A percentile compares a stretch with the other conserved stretches of the same genome.
Evolutionary conservation across 2,113 vertebrate genomes (phyloP).

Genomic region (Myanophis thanlyinensis): DNA sequence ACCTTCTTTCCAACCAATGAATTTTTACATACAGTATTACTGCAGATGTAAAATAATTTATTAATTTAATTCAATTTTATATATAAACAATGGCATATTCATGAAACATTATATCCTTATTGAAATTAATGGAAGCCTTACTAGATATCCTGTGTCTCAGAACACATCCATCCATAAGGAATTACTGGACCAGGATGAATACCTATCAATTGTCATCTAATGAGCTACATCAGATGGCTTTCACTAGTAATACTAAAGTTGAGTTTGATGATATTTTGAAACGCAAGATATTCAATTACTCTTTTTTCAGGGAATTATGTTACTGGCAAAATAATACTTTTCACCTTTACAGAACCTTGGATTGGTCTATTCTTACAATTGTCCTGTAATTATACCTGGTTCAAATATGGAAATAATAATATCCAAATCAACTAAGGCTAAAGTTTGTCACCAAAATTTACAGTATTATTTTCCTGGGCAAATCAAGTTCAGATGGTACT

Average conservation of each 20-base stretch:
- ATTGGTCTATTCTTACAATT: background rate
- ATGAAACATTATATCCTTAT: background rate
- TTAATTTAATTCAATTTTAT: background rate
- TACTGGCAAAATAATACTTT: background rate
- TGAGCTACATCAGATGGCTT: background rate
- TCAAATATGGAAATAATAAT: slow-evolving; percentile 29
- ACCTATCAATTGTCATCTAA: background rate
- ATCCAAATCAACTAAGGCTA: slow-evolving; percentile 38
- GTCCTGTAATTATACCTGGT: background rate
- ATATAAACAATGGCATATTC: background rate
- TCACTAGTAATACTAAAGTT: background rate
- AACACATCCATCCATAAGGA: background rate
- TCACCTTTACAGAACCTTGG: background rate
- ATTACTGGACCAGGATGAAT: background rate
- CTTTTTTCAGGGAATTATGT: background rate
- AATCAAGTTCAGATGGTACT: slow-evolving; percentile 38
- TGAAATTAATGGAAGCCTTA: background rate
- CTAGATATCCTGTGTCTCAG: no score
- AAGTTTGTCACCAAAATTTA: slow-evolving; percentile 29
- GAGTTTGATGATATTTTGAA: slow-evolving; percentile 3
- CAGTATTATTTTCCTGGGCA: slow-evolving; percentile 2
- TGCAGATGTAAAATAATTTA: background rate
- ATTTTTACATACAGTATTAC: background rate
- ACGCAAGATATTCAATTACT: background rate
- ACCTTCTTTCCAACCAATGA: background rate